Evolutionary conservation across 2,888 invertebrate species (phyloP).

Genomic region (Boloria euphrosyne): DNA sequence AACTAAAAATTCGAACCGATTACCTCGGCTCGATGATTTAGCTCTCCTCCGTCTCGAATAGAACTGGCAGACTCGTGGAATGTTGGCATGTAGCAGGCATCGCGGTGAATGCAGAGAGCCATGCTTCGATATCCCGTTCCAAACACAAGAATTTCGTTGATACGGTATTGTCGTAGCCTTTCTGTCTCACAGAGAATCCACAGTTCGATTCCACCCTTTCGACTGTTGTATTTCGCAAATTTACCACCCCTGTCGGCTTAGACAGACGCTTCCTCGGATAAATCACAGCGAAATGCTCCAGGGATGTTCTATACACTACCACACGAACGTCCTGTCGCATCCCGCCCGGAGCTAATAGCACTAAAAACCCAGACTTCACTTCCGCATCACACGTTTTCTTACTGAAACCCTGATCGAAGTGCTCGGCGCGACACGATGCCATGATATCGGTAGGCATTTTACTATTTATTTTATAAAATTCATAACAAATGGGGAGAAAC

Average conservation of each 20-base stretch:
- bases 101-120: conserved; percentile 83
- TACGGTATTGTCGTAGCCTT: conserved; percentile 84
- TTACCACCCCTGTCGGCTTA: conserved; percentile 83
- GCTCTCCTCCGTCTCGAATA: conserved; percentile 83
- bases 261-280: conserved; percentile 85
- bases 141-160: conserved; percentile 83
- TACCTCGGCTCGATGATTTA: conserved; percentile 50
- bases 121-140: conserved; percentile 81
- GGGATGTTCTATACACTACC: conserved; percentile 84
- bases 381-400: conserved; percentile 77
- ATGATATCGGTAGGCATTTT: conserved; percentile 71
- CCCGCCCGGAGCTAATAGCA: conserved; percentile 80
- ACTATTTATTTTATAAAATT: conserved; percentile 52
- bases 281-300: conserved; percentile 85
- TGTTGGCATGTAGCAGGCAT: conserved; percentile 74
- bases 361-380: conserved; percentile 84
- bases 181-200: conserved; percentile 83
- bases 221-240: conserved; percentile 83
- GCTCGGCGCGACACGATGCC: conserved; percentile 58
- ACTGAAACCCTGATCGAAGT: conserved; percentile 63
- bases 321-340: conserved; percentile 84
- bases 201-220: conserved; percentile 73
- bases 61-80: conserved; percentile 80
- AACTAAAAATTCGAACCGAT: conserved; percentile 50
- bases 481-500: conserved; percentile 32